phyloP scores from a whole-genome alignment of 2,113 vertebrate species.

The Colinus virginianus region DNA sequence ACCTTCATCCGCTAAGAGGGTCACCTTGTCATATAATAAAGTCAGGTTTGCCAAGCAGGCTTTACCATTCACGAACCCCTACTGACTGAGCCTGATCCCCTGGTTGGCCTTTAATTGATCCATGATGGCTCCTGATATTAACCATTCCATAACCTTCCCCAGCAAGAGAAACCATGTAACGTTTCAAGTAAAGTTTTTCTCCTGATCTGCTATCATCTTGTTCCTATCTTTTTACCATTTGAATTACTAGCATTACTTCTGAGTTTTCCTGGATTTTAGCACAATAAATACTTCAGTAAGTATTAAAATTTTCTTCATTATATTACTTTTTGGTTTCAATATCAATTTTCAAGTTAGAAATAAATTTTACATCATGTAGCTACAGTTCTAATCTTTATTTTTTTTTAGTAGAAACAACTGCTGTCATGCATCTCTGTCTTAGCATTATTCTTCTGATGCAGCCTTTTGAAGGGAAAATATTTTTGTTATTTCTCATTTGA shows the following conservation, averaged over 20 bases:
- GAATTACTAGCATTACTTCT: background rate
- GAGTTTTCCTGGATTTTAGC: background rate
- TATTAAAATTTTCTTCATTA: background rate
- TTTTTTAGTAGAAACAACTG: background rate
- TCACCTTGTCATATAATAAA: too few relatives aligned
- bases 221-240: background rate
- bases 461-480: background rate
- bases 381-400: background rate
- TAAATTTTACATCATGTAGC: background rate
- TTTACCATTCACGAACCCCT: too few relatives aligned
- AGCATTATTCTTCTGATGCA: background rate
- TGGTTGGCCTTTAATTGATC: too few relatives aligned
- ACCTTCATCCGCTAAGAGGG: too few relatives aligned
- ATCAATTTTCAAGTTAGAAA: background rate
- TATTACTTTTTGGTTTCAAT: background rate
- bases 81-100: too few relatives aligned
- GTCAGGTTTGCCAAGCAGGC: too few relatives aligned
- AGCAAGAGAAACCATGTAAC: background rate
- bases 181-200: background rate
- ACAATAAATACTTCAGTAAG: background rate
- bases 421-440: background rate
- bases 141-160: too few relatives aligned
- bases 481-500: background rate
- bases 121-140: too few relatives aligned
- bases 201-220: background rate